A percentile compares a stretch with the other conserved stretches of the same genome.
Conservation (phyloP, 2,888 invertebrate genomes). For the Artemia sinica region DNA sequence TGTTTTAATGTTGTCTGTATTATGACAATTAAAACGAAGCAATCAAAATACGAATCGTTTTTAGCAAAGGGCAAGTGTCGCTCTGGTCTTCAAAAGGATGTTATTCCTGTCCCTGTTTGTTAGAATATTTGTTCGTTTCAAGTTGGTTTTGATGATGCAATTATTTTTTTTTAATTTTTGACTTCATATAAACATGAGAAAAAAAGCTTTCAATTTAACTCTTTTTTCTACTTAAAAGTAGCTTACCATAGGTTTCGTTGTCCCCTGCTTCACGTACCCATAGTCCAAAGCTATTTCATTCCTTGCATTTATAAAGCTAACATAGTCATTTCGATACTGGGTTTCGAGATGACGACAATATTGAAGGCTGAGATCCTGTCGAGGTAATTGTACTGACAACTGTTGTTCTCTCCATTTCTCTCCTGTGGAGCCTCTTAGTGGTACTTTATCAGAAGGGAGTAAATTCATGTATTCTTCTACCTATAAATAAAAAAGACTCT, state of each 20-base stretch:
- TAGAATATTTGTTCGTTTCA: neutral
- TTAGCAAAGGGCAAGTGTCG: no score
- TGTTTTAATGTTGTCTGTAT: no score
- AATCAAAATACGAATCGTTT: no score
- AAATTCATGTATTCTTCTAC: slow-evolving; percentile 81
- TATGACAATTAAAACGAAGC: no score
- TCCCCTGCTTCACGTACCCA: slow-evolving; percentile 41
- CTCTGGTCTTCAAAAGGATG: neutral
- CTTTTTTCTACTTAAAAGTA: slow-evolving; percentile 2
- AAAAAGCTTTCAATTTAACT: neutral
- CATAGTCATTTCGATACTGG: slow-evolving; percentile 58
- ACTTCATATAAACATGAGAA: neutral
- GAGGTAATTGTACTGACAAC: slow-evolving; percentile 73
- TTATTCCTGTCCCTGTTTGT: neutral
- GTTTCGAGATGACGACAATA: slow-evolving; percentile 69
- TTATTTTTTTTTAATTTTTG: neutral
- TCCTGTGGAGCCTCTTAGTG: slow-evolving; percentile 53
- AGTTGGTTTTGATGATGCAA: neutral
- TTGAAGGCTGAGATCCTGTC: slow-evolving; percentile 74
- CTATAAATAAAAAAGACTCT: slow-evolving; percentile 37
- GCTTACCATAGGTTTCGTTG: slow-evolving; percentile 31
- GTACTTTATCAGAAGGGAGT: slow-evolving; percentile 63
- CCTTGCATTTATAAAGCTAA: slow-evolving; percentile 81
- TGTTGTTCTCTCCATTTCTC: slow-evolving; percentile 62
- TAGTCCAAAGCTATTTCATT: slow-evolving; percentile 92